Evolutionary conservation across 2,113 vertebrate species (phyloP), one percentile per base, ranked within the genome.

Genomic region (Trinectes maculatus): DNA sequence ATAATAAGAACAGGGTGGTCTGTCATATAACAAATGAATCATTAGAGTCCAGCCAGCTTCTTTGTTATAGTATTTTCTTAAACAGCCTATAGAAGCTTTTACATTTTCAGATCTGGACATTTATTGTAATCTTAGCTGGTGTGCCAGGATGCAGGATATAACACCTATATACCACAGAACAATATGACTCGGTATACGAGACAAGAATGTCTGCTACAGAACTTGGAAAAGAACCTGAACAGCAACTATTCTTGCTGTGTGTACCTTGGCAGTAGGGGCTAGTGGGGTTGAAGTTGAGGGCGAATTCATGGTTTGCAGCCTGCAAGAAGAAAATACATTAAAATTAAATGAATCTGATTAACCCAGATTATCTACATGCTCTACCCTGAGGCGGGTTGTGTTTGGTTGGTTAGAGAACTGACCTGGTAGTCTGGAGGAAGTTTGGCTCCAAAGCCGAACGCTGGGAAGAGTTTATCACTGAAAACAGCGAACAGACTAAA

Each of bases 381-480:
- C 12, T 5, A 28, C 3, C 5, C 19, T 24, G 24, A 2, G n/a
- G n/a, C n/a, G n/a, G n/a, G n/a, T n/a, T 25, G 18, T 56, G 48
- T 74, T 21, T 71, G 48, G 47, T 36, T 24, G 0, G 15, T 42
- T 28, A 22, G 8, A 59, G 11, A 40, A 21, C 85, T 82, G 31
- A 98, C 96, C 95, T 98, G 84, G 89, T 91, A 98, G 56, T 92
- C 89, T 75, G 95, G 96, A 80, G 95, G 96, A 39, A 98, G 85
- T 70, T 96, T 95, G 71, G 95, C 95, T 77, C 96, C 96, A 91
- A 99, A 99, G 8, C 95, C 96, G 81, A 98, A 98, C 0, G 94
- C 95, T 74, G 96, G 95, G 73, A 98, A 98, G 8, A 96, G 86
- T 86, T 95, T 98, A 87, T 97, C 95, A 69, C 96, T 97, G 88